Percentiles rank a stretch among this genome's conserved stretches.
These are phyloP conservation scores for Pantala flavescens DNA, from an alignment of 1,140 invertebrate species.

Conservation along the genomic window DNA sequence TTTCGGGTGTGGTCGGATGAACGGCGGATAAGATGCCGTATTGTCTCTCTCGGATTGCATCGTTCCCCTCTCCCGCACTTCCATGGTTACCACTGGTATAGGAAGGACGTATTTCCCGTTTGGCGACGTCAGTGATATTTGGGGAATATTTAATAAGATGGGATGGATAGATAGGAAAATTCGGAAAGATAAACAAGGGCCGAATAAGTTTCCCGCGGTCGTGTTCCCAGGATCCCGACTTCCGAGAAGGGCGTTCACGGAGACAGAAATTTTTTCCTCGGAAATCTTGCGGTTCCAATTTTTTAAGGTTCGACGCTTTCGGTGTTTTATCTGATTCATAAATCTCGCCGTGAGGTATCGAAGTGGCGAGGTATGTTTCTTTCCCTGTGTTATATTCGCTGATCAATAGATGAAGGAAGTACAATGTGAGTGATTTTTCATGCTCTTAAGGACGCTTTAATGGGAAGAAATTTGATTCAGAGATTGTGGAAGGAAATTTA, in stretches of 20 bases:
- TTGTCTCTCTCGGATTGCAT: neutral
- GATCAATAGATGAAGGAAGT: too few relatives aligned
- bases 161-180: neutral
- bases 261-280: neutral
- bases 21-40: neutral
- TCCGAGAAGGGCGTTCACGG: neutral
- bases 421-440: too few relatives aligned
- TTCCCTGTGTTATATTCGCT: too few relatives aligned
- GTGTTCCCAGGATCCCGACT: neutral
- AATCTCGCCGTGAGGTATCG: neutral
- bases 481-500: too few relatives aligned
- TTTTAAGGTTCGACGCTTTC: neutral
- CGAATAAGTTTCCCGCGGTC: neutral
- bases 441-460: too few relatives aligned
- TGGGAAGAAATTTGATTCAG: too few relatives aligned
- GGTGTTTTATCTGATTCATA: neutral
- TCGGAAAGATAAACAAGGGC: neutral
- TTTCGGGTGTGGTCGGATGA: neutral
- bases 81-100: neutral
- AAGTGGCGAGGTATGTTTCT: too few relatives aligned
- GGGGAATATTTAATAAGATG: neutral
- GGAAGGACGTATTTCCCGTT: neutral
- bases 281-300: neutral
- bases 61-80: neutral
- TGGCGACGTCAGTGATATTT: neutral